Percentiles rank a stretch among this genome's conserved stretches.
Evolutionary conservation across 53 echinoderm and acorn worm species (phyloP).

Genomic region (Holothuria scabra): DNA sequence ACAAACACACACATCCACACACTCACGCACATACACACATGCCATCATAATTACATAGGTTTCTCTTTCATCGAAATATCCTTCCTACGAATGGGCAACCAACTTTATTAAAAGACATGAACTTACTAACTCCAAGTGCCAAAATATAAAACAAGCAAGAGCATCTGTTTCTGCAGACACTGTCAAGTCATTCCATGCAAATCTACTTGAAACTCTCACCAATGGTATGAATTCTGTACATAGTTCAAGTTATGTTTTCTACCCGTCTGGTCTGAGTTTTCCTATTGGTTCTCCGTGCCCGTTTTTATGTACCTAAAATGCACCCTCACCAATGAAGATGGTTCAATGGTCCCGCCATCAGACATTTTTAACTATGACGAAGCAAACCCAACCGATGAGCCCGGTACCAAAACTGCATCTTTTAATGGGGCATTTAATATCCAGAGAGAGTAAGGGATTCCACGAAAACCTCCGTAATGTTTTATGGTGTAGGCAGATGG

Average conservation of each 20-base stretch:
- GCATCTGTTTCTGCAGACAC: constrained; percentile 30
- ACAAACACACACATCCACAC: no score
- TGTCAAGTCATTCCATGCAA: constrained; percentile 29
- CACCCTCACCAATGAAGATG: constrained; percentile 22
- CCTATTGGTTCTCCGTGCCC: no score
- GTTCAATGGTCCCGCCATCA: constrained; percentile 30
- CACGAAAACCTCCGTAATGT: constrained; percentile 29
- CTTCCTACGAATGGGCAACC: constrained; percentile 24
- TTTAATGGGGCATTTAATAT: constrained; percentile 36
- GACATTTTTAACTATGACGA: constrained; percentile 38
- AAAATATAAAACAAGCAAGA: constrained; percentile 40
- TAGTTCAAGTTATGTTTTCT: no score
- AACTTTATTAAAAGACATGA: constrained; percentile 17
- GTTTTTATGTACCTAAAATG: no score
- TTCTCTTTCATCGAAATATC: no score
- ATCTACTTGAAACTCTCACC: constrained; percentile 8
- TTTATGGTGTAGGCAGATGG: constrained; percentile 29
- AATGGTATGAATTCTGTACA: no score
- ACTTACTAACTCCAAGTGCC: constrained; percentile 24
- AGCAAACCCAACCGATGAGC: constrained; percentile 37
- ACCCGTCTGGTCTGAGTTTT: no score
- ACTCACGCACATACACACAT: no score
- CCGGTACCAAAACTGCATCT: constrained; percentile 36
- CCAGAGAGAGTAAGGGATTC: constrained; percentile 28
- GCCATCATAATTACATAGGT: no score